A percentile compares a stretch with the other conserved stretches of the same genome.
Conservation (phyloP, 2,888 invertebrate genomes). For the Heliconius ethilla region DNA sequence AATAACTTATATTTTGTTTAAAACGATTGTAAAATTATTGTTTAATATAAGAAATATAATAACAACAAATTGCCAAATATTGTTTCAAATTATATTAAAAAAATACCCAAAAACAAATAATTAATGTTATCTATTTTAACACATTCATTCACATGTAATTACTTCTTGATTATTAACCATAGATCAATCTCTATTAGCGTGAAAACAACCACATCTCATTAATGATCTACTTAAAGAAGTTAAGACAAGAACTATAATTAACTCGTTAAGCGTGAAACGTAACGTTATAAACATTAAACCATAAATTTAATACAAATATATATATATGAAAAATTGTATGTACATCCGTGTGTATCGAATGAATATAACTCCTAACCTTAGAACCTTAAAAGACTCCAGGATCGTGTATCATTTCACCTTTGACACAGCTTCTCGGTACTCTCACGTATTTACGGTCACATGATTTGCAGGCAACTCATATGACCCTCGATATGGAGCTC, state of each 20-base stretch:
- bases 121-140: too few species aligned
- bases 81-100: not conserved
- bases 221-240: not conserved
- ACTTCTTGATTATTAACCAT: not conserved
- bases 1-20: not conserved
- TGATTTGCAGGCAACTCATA: slow-evolving; percentile 18
- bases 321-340: not conserved
- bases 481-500: slow-evolving; percentile 7
- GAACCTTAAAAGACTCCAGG: slow-evolving; percentile 5
- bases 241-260: not conserved
- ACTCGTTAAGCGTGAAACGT: not conserved
- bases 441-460: slow-evolving; percentile 27
- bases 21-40: not conserved
- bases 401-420: slow-evolving; percentile 31
- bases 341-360: not conserved
- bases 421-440: slow-evolving; percentile 30
- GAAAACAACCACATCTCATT: not conserved
- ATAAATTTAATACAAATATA: not conserved
- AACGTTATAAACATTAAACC: not conserved
- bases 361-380: not conserved
- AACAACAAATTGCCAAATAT: not conserved
- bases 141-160: not conserved
- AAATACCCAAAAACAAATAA: too few species aligned
- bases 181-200: not conserved
- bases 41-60: not conserved